Evolutionary conservation across 2,797 vertebrate species (phyloP).

Genomic region (Lophotriccus pileatus): DNA sequence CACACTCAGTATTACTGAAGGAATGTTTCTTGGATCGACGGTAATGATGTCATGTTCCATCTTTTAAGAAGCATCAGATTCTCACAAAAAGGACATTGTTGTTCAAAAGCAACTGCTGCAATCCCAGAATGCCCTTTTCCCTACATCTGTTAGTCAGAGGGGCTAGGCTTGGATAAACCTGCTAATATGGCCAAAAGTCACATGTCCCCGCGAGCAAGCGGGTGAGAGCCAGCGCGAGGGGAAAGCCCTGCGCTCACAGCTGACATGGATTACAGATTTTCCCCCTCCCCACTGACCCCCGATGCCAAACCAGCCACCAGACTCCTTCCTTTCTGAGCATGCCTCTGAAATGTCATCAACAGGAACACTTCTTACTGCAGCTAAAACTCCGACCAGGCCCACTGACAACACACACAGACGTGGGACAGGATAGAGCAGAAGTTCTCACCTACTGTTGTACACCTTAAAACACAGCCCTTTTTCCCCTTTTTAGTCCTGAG

Average conservation of each 20-base stretch:
- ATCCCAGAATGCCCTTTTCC: slow-evolving; percentile 69
- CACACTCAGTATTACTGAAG: slow-evolving; percentile 69
- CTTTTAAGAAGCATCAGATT: slow-evolving; percentile 74
- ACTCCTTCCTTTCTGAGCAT: neutral
- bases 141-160: slow-evolving; percentile 69
- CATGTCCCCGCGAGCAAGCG: neutral
- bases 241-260: neutral
- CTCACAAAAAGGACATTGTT: slow-evolving; percentile 78
- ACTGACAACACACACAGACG: neutral
- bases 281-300: neutral
- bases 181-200: slow-evolving; percentile 57
- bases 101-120: slow-evolving; percentile 70
- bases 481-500: neutral
- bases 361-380: neutral
- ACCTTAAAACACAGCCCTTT: neutral
- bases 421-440: neutral
- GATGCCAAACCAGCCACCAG: neutral
- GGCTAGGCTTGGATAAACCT: slow-evolving; percentile 55
- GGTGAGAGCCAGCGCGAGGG: neutral
- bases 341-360: neutral
- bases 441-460: neutral
- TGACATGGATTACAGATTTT: neutral
- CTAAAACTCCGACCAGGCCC: neutral
- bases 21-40: slow-evolving; percentile 70
- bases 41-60: slow-evolving; percentile 76